Evolutionary conservation across 2,888 invertebrate genomes (phyloP), one percentile per base, ranked within the genome.

Genomic region (Oeneis ivallda): DNA sequence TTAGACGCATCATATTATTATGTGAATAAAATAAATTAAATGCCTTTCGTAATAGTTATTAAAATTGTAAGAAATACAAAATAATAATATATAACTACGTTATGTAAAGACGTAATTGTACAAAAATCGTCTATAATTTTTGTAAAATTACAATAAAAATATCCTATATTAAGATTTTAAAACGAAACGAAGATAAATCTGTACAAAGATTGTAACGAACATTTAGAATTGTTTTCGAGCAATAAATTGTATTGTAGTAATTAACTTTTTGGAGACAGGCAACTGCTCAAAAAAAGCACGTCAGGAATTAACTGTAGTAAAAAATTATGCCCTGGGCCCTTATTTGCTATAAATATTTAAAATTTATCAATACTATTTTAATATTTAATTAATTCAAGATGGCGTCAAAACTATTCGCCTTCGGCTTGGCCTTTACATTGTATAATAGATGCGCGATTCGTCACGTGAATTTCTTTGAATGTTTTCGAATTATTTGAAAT

Each of bases 251-350:
- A 77, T 77, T 79, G 66, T 72, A 68, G 72, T 74, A 73, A 67
- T 70, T 72, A 74, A 76, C 72, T 78, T 78, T 77, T 72, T 79
- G 76, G 78, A 81, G 84, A 81, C 84, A 84, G 84, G 77, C 79
- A 75, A 80, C 86, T 86, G 89, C 87, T 86, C 88, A 85, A 82
- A 56, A 72, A 82, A 84, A 80, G 90, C 90, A 90, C 89, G 81
- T 83, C 81, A 89, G 90, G 90, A 90, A 90, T 91, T 91, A 84
- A 87, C 79, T 68, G 87, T 89, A 89, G 87, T 77, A 74, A 66
- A 63, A 58, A 66, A 58, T 37, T 62, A 54, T 62, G 64, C 61
- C 68, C 67, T 65, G 39, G 11, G 8, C 17, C 41, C 19, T 53
- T 56, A 17, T 19, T 56, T 6, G 17, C 11, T 56, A 26, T 56